Evolutionary conservation across 2,797 vertebrate species (phyloP), one percentile per base, ranked within the genome.

Genomic region (Picus viridis): DNA sequence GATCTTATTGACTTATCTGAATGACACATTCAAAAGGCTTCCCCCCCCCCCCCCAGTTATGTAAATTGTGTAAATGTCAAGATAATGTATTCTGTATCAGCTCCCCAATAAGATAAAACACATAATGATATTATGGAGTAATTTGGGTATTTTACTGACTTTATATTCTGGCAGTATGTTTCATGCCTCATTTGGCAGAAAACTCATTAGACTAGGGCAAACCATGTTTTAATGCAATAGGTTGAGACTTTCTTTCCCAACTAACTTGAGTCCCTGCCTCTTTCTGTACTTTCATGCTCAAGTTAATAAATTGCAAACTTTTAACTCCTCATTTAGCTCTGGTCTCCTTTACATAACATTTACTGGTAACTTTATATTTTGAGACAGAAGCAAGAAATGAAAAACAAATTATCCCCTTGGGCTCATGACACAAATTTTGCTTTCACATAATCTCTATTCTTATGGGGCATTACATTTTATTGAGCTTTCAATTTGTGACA

Each of bases 171-270:
- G 90, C 95, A 97, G 95, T 90, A 94, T 80, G 94, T 92, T 98
- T 97, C 94, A 97, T 96, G 97, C 97, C 94, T 97, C 97, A 97
- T 98, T 97, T 97, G 92, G 91, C 85, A 89, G 81, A 96, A 95
- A 97, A 96, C 97, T 97, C 97, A 97, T 98, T 97, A 98, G 86
- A 96, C 94, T 96, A 92, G 89, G 82, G 90, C 88, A 92, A 95
- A 83, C 83, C 91, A 88, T 78, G 86, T 91, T 97, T 97, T 97
- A 97, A 97, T 94, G 91, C 85, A 95, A 82, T 96, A 97, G 93
- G 89, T 96, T 97, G 94, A 96, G 92, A 93, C 34, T 95, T 93
- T 16, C 92, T 96, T 95, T 94, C 88, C 68, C 70, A 91, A 89
- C 81, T 87, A 96, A 96, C 93, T 93, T 94, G 87, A 97, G 91